Percentiles rank a stretch among this genome's conserved stretches.
Evolutionary conservation across 2,113 vertebrate genomes (phyloP).

Genomic region (Gambusia affinis): DNA sequence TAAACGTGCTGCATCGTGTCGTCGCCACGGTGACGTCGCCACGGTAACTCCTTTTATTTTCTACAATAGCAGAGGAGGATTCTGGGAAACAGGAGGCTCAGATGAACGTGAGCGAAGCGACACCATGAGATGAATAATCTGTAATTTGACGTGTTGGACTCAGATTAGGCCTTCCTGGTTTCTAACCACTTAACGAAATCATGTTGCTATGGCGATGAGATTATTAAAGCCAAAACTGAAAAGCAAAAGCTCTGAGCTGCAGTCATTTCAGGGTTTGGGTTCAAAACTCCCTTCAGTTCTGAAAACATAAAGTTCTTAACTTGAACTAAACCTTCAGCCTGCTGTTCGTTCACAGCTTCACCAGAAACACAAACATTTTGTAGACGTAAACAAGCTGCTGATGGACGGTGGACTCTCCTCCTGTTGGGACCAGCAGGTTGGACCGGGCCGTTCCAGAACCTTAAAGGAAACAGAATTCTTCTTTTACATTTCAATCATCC

Average conservation of each 20-base stretch:
- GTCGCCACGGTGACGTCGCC: constrained; percentile 1
- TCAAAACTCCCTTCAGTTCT: background rate
- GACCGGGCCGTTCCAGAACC: too few species aligned
- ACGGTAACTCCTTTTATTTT: background rate
- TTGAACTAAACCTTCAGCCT: too few species aligned
- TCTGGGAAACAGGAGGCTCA: too few species aligned
- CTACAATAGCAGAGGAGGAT: background rate
- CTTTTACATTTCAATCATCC: too few species aligned
- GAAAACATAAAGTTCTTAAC: background rate
- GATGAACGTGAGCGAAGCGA: background rate
- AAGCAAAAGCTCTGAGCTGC: background rate
- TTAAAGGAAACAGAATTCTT: too few species aligned
- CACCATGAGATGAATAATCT: background rate
- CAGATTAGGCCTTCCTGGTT: background rate
- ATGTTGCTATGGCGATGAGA: background rate
- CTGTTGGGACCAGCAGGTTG: too few species aligned
- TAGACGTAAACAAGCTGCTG: too few species aligned
- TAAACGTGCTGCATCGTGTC: constrained; percentile 17
- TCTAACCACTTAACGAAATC: background rate
- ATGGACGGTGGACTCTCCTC: too few species aligned
- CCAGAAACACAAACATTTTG: background rate
- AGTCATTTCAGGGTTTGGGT: background rate
- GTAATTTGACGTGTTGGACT: background rate
- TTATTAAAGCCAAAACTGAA: background rate
- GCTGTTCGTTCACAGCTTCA: too few species aligned